phyloP scores from a whole-genome alignment of 2,888 invertebrate species.

The Thalpophila matura region DNA sequence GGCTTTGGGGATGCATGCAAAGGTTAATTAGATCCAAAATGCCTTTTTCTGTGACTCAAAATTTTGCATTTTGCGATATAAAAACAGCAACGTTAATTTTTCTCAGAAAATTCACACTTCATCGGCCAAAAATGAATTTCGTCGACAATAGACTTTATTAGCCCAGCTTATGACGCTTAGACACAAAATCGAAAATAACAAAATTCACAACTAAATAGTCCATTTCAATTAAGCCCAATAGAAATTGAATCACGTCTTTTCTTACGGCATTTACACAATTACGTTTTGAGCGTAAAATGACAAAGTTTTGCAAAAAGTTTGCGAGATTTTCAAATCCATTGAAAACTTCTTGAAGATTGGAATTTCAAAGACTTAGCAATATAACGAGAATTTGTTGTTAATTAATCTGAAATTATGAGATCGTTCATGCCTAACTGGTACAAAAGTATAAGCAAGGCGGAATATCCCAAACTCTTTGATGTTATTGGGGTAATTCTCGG shows the following conservation, averaged over 20 bases:
- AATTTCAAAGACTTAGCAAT: constrained; percentile 51
- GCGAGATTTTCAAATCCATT: constrained; percentile 58
- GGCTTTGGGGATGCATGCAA: too few relatives aligned
- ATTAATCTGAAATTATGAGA: constrained; percentile 59
- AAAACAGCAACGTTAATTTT: too few relatives aligned
- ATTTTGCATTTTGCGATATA: too few relatives aligned
- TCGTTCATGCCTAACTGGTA: constrained; percentile 48
- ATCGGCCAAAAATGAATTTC: too few relatives aligned
- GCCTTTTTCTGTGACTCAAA: too few relatives aligned
- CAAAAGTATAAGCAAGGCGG: constrained; percentile 36
- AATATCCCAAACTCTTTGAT: constrained; percentile 6
- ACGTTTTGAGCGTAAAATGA: constrained; percentile 55
- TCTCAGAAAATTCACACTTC: too few relatives aligned
- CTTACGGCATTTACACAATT: constrained; percentile 59
- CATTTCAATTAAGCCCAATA: constrained; percentile 49
- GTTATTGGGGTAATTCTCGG: constrained; percentile 15
- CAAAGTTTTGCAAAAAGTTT: constrained; percentile 63
- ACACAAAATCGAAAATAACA: constrained; percentile 27
- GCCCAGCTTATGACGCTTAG: background rate
- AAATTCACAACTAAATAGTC: constrained; percentile 36
- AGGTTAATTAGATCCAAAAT: too few relatives aligned
- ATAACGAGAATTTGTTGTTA: constrained; percentile 55
- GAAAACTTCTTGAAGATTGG: constrained; percentile 60
- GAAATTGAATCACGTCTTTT: constrained; percentile 64
- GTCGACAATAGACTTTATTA: too few relatives aligned